Percentiles rank a stretch among this genome's conserved stretches.
phyloP scores from a whole-genome alignment of 2,888 invertebrate genomes.

The Galeruca laticollis region DNA sequence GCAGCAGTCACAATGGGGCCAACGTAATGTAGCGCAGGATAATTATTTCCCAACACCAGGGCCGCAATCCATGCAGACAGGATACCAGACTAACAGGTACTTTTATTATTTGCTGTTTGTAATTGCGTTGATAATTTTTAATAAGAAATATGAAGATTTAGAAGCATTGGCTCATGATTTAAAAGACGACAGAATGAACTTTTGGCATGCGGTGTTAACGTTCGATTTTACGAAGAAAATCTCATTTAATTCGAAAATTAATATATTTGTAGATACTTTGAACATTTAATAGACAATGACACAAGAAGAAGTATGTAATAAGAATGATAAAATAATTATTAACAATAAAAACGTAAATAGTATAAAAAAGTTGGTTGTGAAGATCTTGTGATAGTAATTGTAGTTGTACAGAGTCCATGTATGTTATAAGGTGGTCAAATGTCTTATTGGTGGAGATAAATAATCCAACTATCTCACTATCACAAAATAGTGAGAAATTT shows the following conservation, averaged over 20 bases:
- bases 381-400: too few relatives aligned
- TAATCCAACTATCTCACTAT: too few relatives aligned
- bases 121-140: constrained; percentile 27
- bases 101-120: constrained; percentile 45
- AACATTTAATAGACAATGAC: not conserved
- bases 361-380: too few relatives aligned
- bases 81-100: constrained; percentile 56
- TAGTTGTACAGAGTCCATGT: too few relatives aligned
- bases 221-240: not conserved
- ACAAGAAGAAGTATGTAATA: constrained; percentile 19
- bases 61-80: constrained; percentile 49
- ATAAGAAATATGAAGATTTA: constrained; percentile 9
- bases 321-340: constrained; percentile 1
- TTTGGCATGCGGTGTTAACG: not conserved
- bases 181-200: not conserved
- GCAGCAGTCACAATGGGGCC: constrained; percentile 45
- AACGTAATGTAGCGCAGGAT: constrained; percentile 44
- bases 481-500: too few relatives aligned
- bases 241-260: not conserved
- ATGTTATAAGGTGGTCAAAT: too few relatives aligned
- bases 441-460: too few relatives aligned
- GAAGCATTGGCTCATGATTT: not conserved
- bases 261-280: not conserved
- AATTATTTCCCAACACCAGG: constrained; percentile 54
- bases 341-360: not conserved